Conservation (phyloP, 2,888 invertebrate genomes). For the Chouioia cunea region DNA sequence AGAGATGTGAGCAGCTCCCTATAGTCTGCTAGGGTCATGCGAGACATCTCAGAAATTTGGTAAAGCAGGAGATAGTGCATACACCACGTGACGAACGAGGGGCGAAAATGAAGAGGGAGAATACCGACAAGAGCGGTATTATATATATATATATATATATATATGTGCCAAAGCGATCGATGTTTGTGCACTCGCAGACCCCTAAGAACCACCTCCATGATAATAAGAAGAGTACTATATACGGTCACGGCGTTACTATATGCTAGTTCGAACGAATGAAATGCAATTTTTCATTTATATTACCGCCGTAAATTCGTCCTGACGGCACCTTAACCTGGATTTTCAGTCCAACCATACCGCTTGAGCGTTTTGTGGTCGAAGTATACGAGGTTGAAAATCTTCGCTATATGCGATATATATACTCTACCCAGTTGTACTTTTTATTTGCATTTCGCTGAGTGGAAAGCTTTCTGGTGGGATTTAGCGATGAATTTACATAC, state of each 20-base stretch:
- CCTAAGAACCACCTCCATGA: too few relatives aligned
- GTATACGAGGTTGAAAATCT: too few relatives aligned
- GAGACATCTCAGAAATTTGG: slow-evolving; percentile 17
- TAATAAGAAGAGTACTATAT: too few relatives aligned
- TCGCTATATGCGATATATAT: too few relatives aligned
- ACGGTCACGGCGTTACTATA: not conserved
- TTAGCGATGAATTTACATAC: too few relatives aligned
- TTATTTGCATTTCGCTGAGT: too few relatives aligned
- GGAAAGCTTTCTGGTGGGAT: too few relatives aligned
- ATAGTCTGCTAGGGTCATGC: not conserved
- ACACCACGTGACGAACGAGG: slow-evolving; percentile 15
- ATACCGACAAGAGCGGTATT: slow-evolving; percentile 15
- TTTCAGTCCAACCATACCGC: slow-evolving; percentile 38
- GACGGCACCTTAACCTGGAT: slow-evolving; percentile 59
- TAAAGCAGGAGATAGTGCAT: not conserved
- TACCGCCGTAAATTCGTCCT: slow-evolving; percentile 57
- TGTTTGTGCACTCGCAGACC: not conserved
- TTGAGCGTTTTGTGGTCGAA: too few relatives aligned
- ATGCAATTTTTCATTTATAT: slow-evolving; percentile 59
- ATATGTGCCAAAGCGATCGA: slow-evolving; percentile 27
- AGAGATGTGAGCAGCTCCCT: too few relatives aligned
- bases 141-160: too few relatives aligned
- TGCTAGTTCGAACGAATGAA: slow-evolving; percentile 49
- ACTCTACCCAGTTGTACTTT: too few relatives aligned
- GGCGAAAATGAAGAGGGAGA: slow-evolving; percentile 33